Evolutionary conservation across 1,140 invertebrate species (phyloP).

Genomic region (Apis cerana): DNA sequence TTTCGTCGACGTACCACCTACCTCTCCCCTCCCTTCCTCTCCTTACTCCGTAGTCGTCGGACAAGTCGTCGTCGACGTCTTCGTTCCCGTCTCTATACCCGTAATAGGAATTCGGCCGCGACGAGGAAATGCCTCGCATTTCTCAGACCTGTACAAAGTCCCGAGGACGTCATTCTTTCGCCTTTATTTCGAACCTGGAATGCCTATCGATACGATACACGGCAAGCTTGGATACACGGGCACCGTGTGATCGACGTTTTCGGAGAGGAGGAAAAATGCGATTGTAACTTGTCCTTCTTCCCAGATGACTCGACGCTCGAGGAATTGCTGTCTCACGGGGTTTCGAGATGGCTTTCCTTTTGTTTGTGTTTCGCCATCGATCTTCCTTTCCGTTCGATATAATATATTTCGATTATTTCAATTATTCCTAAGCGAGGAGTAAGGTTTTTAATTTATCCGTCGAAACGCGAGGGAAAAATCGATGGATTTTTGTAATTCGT

Average conservation of each 20-base stretch:
- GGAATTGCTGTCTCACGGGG: neutral
- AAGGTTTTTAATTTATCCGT: neutral
- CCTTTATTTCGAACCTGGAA: slow-evolving; percentile 61
- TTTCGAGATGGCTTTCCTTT: neutral
- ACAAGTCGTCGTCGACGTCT: neutral
- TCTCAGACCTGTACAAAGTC: slow-evolving; percentile 36
- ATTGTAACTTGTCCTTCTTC: neutral
- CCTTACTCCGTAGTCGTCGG: neutral
- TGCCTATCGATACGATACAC: slow-evolving; percentile 44
- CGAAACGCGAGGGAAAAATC: neutral
- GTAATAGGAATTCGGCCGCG: slow-evolving; percentile 64
- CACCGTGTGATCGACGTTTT: neutral
- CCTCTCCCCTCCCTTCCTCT: neutral
- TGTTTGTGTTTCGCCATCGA: neutral
- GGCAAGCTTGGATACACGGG: neutral
- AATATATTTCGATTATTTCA: too few species aligned
- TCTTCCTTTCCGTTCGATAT: too few species aligned
- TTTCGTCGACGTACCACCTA: neutral
- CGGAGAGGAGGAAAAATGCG: neutral
- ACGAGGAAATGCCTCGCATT: slow-evolving; percentile 65
- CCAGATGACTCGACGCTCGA: neutral
- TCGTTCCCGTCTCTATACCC: neutral
- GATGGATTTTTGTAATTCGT: neutral
- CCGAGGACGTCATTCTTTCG: slow-evolving; percentile 40
- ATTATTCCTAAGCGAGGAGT: too few species aligned